These are phyloP conservation scores for Hiodon alosoides DNA, from an alignment of 2,113 vertebrate genomes.

Conservation along the genomic window DNA sequence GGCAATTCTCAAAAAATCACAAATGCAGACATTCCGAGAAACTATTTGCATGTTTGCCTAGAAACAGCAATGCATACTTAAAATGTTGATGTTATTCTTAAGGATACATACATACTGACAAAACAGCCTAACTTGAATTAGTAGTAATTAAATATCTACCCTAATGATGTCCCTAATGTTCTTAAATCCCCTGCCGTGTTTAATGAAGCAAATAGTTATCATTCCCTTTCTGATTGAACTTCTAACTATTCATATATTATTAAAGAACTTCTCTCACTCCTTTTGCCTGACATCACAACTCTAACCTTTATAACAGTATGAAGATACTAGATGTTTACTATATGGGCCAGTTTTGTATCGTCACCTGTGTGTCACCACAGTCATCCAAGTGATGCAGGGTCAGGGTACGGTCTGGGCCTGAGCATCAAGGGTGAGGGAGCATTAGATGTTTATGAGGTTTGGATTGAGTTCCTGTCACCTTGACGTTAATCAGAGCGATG, in stretches of 20 bases:
- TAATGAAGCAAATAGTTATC: too few species aligned
- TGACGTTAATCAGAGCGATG: conserved; percentile 1
- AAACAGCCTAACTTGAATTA: too few species aligned
- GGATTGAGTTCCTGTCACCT: conserved; percentile 19
- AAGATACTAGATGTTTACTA: background rate
- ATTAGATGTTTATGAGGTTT: conserved; percentile 16
- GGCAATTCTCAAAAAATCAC: background rate
- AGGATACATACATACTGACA: too few species aligned
- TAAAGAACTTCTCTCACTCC: background rate
- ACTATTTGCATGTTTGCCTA: background rate
- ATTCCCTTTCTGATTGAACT: background rate
- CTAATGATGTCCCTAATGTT: too few species aligned
- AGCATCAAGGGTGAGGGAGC: background rate
- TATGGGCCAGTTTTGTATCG: background rate
- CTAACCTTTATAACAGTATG: background rate
- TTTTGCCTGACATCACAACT: background rate
- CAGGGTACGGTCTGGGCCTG: background rate
- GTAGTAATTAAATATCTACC: too few species aligned
- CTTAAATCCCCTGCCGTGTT: too few species aligned
- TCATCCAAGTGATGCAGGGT: background rate
- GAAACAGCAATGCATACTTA: background rate
- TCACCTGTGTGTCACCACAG: background rate
- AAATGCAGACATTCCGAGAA: background rate
- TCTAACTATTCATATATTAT: background rate
- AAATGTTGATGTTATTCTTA: background rate